A percentile compares a stretch with the other conserved stretches of the same genome.
These are phyloP conservation scores for Macrobrachium rosenbergii DNA, from an alignment of 1,140 invertebrate genomes.

Conservation along the genomic window DNA sequence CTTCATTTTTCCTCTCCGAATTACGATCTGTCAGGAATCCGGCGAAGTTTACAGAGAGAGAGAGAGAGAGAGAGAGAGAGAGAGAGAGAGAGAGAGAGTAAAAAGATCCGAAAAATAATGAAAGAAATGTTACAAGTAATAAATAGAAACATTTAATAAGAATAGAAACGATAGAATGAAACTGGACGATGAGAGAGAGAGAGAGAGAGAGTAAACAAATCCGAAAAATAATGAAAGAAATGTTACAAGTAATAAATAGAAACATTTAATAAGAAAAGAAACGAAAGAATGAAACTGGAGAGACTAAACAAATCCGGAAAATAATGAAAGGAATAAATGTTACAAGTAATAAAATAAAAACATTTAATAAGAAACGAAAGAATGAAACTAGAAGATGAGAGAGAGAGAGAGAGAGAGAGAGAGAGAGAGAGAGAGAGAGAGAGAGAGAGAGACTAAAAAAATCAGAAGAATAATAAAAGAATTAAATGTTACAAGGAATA, in stretches of 20 bases:
- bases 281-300: not conserved
- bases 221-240: too few species aligned
- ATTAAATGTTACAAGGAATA: too few species aligned
- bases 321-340: not conserved
- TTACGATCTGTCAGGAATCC: too few species aligned
- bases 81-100: not conserved
- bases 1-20: not conserved
- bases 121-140: not conserved
- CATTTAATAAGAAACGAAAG: not conserved
- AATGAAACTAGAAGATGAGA: too few species aligned
- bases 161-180: not conserved
- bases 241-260: conserved; percentile 23
- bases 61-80: not conserved
- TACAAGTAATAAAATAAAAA: conserved; percentile 25
- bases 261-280: conserved; percentile 5
- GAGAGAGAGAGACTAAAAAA: conserved; percentile 16
- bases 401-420: not conserved
- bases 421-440: not conserved
- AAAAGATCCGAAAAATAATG: too few species aligned
- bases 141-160: conserved; percentile 5
- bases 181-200: not conserved
- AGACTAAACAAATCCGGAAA: not conserved
- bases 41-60: too few species aligned
- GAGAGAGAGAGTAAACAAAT: not conserved
- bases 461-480: too few species aligned